phyloP scores from a whole-genome alignment of 2,888 invertebrate species.

The Plemyria rubiginata region DNA sequence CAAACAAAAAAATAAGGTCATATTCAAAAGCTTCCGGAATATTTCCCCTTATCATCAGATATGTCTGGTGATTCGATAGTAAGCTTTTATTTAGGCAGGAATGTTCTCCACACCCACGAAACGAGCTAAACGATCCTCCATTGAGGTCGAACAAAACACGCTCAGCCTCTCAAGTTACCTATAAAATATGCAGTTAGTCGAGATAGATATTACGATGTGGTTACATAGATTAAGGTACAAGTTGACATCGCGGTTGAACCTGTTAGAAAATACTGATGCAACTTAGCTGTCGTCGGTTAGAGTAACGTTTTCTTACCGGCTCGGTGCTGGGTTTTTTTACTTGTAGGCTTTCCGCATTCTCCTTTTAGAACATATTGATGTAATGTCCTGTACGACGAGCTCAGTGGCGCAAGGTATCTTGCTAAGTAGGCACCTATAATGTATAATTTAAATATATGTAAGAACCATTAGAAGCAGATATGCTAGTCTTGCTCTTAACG shows the following conservation, averaged over 20 bases:
- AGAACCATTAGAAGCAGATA: too few species aligned
- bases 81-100: slow-evolving; percentile 23
- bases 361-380: slow-evolving; percentile 17
- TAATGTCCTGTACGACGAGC: slow-evolving; percentile 11
- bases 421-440: too few species aligned
- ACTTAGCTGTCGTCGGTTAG: slow-evolving; percentile 30
- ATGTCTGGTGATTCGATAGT: slow-evolving; percentile 12
- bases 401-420: too few species aligned
- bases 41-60: background rate
- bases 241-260: slow-evolving; percentile 55
- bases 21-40: background rate
- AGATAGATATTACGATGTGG: slow-evolving; percentile 54
- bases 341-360: slow-evolving; percentile 23
- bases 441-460: too few species aligned
- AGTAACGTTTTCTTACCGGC: slow-evolving; percentile 33
- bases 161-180: slow-evolving; percentile 24
- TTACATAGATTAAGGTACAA: slow-evolving; percentile 60
- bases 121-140: slow-evolving; percentile 21
- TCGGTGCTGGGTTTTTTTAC: slow-evolving; percentile 25
- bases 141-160: slow-evolving; percentile 26
- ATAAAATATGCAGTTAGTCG: slow-evolving; percentile 51
- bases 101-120: slow-evolving; percentile 28
- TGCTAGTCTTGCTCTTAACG: too few species aligned
- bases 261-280: slow-evolving; percentile 62
- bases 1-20: too few species aligned